Base-by-base conservation (phyloP, 2,888 invertebrate species). In the Cephus spinipes region DNA sequence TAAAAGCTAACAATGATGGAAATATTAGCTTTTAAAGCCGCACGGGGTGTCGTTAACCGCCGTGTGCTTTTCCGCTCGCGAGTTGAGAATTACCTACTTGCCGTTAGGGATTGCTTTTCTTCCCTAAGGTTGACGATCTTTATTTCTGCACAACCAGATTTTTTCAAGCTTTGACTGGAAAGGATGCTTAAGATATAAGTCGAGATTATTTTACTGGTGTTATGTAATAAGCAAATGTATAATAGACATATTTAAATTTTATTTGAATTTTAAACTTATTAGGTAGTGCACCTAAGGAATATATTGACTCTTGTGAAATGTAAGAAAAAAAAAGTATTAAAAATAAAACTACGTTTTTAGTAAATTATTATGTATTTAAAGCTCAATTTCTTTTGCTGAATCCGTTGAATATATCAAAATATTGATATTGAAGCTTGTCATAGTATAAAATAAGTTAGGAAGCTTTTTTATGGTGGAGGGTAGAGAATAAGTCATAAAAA, bases 1-100 rank as follows among this genome's bases (percentile, higher is more conserved):
- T 89, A 89, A 89, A 89, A 85, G 84, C 85, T 88, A 89, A 90
- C 89, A 89, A 90, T 90, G 89, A 90, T 87, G 87, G 87, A 90
- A 90, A 88, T 90, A 89, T 90, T 87, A 88, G 85, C 88, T 89
- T 88, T 88, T 90, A 88, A 89, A 89, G 89, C 84, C 88, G 89
- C 85, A 80, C 85, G 82, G 87, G 88, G 87, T 88, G 88, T 85
- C 87, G 85, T 88, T 88, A 88, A 88, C 86, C 83, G 81, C 82
- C 75, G 83, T 69, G 36, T 69, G 76, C 74, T 74, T 74, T 74
- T 74, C 36, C 74, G 74, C 33, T 74, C 30, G 35, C 33, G 36
- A 74, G 74, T 34, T 33, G 33, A 71, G 71, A 33, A 33, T 71
- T 71, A 71, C 71, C 33, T 71, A 71, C 31, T 55, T 55, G 55